Evolutionary conservation across 2,888 invertebrate genomes (phyloP), one percentile per base, ranked within the genome.

Genomic region (Caenorhabditis sp.): DNA sequence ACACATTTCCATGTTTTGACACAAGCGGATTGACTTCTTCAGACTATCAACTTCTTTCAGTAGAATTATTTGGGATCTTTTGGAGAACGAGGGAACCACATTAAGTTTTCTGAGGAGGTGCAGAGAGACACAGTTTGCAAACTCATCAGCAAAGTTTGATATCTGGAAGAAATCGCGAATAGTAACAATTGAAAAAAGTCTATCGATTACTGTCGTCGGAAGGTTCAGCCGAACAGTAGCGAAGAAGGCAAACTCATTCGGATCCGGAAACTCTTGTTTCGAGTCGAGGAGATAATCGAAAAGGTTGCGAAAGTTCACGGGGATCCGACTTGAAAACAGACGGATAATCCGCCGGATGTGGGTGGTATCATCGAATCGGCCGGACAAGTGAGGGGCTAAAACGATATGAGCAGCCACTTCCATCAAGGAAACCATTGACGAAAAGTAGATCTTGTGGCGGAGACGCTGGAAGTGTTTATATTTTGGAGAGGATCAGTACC

Each of bases 31-130:
- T 13, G 75, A 78, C 37, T 55, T 55, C 27, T 78, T 73, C 17
- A 82, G 46, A 13, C 59, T 59, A 3, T 82, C 80, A 11, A 79
- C 71, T 50, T 82, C 82, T 41, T 73, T 63, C 20, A 76, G 50
- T 6, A 82, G 43, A 1, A 75, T 32, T 8, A 66, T 24, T 45
- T 79, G 79, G 0, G 73, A 62, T 50, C 78, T 52, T 50, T 74
- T 79, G 0, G 70, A 71, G 27, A 59, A 61, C 8, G 45, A 27
- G n/a, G 50, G 48, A 24, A 70, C 24, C 9, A 70, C 52, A 13
- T 50, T 41, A 22, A 66, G 7, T n/a, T 50, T 75, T 27, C 75
- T 56, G 27, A 75, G 48, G 0, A 41, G 32, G 43, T 78, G 70
- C 11, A 55, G 53, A 13, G 70, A 61, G 4, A 55, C 45, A 43